Conservation (phyloP, 2,113 vertebrate species). For the Psittacula cyanocephala region DNA sequence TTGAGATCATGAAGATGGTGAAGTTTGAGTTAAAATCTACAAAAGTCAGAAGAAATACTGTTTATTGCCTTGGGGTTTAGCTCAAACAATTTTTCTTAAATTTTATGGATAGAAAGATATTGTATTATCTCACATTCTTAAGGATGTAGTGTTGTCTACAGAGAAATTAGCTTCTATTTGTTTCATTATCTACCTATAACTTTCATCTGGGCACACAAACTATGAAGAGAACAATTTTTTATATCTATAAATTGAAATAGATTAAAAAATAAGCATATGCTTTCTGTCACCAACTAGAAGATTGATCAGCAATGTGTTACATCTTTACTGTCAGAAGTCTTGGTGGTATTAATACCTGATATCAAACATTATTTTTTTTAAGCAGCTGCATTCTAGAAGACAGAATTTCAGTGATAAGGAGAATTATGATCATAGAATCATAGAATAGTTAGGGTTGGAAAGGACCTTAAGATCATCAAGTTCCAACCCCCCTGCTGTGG, state of each 20-base stretch:
- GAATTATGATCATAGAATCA: not conserved
- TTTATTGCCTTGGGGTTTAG: not conserved
- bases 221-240: not conserved
- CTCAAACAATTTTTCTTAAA: not conserved
- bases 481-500: no score
- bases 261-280: not conserved
- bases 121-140: not conserved
- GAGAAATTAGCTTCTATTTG: not conserved
- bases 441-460: no score
- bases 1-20: not conserved
- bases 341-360: not conserved
- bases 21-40: not conserved
- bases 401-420: not conserved
- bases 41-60: not conserved
- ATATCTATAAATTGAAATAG: not conserved
- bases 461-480: no score
- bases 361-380: not conserved
- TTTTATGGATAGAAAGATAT: not conserved
- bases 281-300: not conserved
- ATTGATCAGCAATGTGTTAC: not conserved
- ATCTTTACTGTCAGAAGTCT: not conserved
- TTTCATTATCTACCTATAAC: not conserved
- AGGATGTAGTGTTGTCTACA: not conserved
- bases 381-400: not conserved
- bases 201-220: not conserved